phyloP scores from a whole-genome alignment of 2,797 vertebrate genomes.

The Hephaestus fuliginosus region DNA sequence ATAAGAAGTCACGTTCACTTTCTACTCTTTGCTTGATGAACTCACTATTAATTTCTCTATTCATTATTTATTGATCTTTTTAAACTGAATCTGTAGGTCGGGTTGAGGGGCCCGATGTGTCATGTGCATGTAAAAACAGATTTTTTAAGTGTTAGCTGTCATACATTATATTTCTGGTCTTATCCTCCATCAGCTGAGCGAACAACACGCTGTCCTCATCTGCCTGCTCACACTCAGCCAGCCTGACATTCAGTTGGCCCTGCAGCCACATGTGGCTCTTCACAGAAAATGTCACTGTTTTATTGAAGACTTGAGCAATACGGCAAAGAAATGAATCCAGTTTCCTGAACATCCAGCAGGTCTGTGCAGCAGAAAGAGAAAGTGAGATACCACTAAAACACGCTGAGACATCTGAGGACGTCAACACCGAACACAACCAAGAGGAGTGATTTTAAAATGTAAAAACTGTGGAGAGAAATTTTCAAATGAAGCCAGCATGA shows the following conservation, averaged over 20 bases:
- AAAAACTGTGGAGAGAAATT: too few relatives aligned
- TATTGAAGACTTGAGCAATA: background rate
- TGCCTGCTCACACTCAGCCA: background rate
- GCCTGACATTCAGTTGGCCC: background rate
- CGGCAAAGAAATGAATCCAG: background rate
- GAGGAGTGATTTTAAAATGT: background rate
- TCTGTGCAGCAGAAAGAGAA: background rate
- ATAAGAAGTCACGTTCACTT: too few relatives aligned
- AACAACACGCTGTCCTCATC: background rate
- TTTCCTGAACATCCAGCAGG: background rate
- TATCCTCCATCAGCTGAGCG: background rate
- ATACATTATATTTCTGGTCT: too few relatives aligned
- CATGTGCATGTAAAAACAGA: background rate
- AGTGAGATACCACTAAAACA: background rate
- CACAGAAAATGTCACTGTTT: conserved; percentile 12
- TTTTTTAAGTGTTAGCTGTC: background rate
- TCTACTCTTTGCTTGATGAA: too few relatives aligned
- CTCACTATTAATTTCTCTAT: background rate
- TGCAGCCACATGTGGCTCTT: too few relatives aligned
- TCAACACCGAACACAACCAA: background rate
- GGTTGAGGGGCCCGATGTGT: too few relatives aligned
- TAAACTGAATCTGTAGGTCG: background rate
- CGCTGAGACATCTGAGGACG: background rate
- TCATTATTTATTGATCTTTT: too few relatives aligned
- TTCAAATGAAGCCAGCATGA: too few relatives aligned